Evolutionary conservation across 2,797 vertebrate species (phyloP).

Genomic region (Cyclura pinguis): DNA sequence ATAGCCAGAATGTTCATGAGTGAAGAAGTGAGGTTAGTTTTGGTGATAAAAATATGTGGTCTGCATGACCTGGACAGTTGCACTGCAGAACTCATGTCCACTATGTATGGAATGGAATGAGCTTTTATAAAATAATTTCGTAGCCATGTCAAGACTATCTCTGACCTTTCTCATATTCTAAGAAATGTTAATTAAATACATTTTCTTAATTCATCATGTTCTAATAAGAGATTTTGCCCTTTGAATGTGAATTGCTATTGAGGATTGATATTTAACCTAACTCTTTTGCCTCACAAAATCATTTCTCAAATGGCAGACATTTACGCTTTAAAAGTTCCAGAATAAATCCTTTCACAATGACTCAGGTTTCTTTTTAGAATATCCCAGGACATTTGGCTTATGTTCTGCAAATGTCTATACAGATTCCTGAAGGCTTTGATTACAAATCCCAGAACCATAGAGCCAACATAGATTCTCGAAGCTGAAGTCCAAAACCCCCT

Average conservation of each 20-base stretch:
- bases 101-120: background rate
- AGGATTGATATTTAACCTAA: background rate
- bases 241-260: background rate
- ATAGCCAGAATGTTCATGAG: background rate
- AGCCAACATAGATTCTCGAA: too few species aligned
- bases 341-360: background rate
- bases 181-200: slow-evolving; percentile 20
- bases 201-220: background rate
- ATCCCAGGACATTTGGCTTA: background rate
- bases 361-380: background rate
- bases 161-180: slow-evolving; percentile 10
- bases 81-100: background rate
- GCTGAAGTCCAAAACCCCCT: too few species aligned
- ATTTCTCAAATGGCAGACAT: background rate
- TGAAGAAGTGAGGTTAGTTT: slow-evolving; percentile 20
- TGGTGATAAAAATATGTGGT: slow-evolving; percentile 22
- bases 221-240: background rate
- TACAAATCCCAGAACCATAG: too few species aligned
- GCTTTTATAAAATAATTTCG: background rate
- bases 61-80: background rate
- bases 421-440: too few species aligned
- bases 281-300: background rate
- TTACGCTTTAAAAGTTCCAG: background rate
- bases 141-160: background rate
- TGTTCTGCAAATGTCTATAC: background rate